phyloP scores from a whole-genome alignment of 30 jellyfish, hydroid and myxozoan genomes.

The Aurelia sp. region DNA sequence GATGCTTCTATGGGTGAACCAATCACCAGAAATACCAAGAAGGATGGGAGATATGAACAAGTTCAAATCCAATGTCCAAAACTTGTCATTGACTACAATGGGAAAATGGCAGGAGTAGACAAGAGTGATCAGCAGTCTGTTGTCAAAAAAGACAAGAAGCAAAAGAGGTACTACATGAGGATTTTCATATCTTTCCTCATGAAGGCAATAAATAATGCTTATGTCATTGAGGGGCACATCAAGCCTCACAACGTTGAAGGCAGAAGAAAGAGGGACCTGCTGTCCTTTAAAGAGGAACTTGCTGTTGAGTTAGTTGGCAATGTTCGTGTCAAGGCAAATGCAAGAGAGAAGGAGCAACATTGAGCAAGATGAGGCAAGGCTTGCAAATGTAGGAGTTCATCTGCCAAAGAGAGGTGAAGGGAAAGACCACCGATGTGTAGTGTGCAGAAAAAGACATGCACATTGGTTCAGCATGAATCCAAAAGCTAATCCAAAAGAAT shows the following conservation, averaged over 20 bases:
- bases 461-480: neutral
- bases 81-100: conserved; percentile 69
- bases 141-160: conserved; percentile 17
- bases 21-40: conserved; percentile 11
- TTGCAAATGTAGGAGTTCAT: conserved; percentile 25
- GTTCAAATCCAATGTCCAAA: conserved; percentile 29
- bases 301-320: conserved; percentile 23
- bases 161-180: conserved; percentile 14
- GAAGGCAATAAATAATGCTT: conserved; percentile 31
- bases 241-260: conserved; percentile 36
- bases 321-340: conserved; percentile 17
- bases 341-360: conserved; percentile 11
- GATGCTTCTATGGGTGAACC: conserved; percentile 49
- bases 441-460: conserved; percentile 17
- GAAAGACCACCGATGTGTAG: conserved; percentile 38
- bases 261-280: conserved; percentile 12
- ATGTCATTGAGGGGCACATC: conserved; percentile 21
- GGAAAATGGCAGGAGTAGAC: conserved; percentile 36
- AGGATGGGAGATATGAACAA: no score
- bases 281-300: conserved; percentile 30
- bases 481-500: conserved; percentile 19
- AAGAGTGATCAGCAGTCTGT: conserved; percentile 30
- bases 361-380: conserved; percentile 5
- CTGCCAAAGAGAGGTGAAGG: conserved; percentile 34
- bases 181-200: conserved; percentile 16